These are phyloP conservation scores for Patella caerulea DNA, from an alignment of 2,888 invertebrate species.

Conservation along the genomic window DNA sequence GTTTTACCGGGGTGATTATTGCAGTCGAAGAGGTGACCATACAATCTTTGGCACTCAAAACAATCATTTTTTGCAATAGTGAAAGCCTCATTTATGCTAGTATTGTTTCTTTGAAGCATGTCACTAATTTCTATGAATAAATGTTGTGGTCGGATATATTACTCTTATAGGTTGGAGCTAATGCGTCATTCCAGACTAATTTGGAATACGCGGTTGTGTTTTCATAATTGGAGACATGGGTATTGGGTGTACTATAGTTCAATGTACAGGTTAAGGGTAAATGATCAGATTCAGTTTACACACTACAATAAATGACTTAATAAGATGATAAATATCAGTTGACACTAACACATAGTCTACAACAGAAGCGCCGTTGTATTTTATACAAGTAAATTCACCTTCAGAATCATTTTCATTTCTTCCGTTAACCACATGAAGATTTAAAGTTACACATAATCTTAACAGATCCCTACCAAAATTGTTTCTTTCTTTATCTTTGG, in stretches of 20 bases:
- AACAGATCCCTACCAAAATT: background rate
- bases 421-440: conserved; percentile 6
- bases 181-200: too few species aligned
- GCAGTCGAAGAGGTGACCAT: background rate
- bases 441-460: background rate
- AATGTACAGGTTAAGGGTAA: background rate
- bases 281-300: conserved; percentile 6
- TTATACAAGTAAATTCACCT: background rate
- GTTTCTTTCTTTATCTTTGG: background rate
- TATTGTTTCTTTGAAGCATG: background rate
- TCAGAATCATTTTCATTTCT: background rate
- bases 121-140: too few species aligned
- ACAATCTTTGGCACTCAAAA: too few species aligned
- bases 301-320: background rate
- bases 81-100: background rate
- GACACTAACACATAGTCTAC: background rate
- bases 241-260: background rate
- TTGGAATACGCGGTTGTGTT: too few species aligned
- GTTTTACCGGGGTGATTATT: background rate
- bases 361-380: conserved; percentile 3
- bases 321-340: background rate
- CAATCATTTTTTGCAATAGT: too few species aligned
- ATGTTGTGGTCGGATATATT: too few species aligned
- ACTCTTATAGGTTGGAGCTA: too few species aligned
- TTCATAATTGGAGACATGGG: too few species aligned